These are phyloP conservation scores for Actinostola sp. DNA, from an alignment of 92 coral and sea anemone species.

Conservation along the genomic window DNA sequence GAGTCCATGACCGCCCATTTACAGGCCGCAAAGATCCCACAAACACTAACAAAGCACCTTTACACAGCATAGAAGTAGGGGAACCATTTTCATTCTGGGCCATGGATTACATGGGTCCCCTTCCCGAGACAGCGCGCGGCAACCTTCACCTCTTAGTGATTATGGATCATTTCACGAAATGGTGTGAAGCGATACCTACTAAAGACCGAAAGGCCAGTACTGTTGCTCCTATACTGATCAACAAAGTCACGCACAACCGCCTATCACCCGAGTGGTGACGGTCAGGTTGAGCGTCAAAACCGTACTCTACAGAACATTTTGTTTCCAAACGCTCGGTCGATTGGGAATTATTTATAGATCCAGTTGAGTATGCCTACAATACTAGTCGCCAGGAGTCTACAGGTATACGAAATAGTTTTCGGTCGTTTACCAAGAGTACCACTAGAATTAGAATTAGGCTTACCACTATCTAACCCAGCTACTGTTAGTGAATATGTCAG, in stretches of 20 bases:
- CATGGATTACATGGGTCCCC: no score
- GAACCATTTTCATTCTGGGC: no score
- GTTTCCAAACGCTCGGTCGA: conserved; percentile 37
- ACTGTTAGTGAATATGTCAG: no score
- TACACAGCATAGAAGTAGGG: no score
- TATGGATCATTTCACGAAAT: no score
- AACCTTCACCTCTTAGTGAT: no score
- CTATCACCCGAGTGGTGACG: conserved; percentile 42
- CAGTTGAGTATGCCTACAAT: conserved; percentile 49
- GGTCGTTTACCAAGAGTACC: conserved; percentile 50
- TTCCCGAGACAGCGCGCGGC: no score
- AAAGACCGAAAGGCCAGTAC: no score
- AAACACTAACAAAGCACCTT: no score
- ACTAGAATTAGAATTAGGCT: conserved; percentile 51
- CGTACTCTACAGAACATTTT: conserved; percentile 41
- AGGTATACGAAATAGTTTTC: conserved; percentile 36
- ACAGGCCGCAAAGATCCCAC: no score
- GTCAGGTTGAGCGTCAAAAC: conserved; percentile 53
- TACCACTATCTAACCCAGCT: conserved; percentile 44
- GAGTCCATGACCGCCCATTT: no score
- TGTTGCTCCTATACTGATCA: conserved; percentile 14
- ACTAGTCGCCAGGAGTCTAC: conserved; percentile 45
- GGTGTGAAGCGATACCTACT: no score
- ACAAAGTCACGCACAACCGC: conserved; percentile 25
- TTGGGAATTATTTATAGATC: conserved; percentile 55